Base-by-base conservation (phyloP, 2,797 vertebrate species). In the Danio tinwini region DNA sequence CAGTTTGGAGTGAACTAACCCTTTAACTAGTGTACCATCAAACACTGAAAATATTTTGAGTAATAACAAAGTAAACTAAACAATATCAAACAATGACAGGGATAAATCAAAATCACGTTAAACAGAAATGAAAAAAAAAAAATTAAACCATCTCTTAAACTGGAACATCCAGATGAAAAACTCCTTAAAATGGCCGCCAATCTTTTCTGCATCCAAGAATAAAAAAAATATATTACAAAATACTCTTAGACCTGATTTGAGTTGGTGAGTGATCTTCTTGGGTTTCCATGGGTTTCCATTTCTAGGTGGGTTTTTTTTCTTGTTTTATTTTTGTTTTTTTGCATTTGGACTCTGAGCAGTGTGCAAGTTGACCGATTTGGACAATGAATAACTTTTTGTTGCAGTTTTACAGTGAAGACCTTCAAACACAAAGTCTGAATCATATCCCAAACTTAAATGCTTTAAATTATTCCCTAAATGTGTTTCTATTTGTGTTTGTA, bases 221-320 rank as follows among this genome's bases (percentile, higher is more conserved):
- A 29, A 29, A 29, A 29, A 29, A 29, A 29, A 29, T 1, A 29
- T 3, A 29, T 29, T 29, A 3, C 29, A 13, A 63, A 52, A 74
- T 42, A 14, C 58, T 21, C 58, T 21, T 75, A 61, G 61, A 64
- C 19, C 39, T 65, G 17, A 13, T 21, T 39, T 29, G 74, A 75
- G 47, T 76, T 4, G 13, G 61, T 75, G 73, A 61, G 74, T 76
- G 61, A 42, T 55, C 79, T 50, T 29, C 16, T 44, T 53, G 42
- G 76, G 64, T n/a, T n/a, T n/a, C n/a, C n/a, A 37, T 52, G 52
- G 75, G 79, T 76, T 55, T 72, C 40, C 21, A 45, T 63, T 63
- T n/a, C n/a, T n/a, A n/a, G n/a, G n/a, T n/a, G n/a, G n/a, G n/a
- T n/a, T n/a, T n/a, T n/a, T n/a, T n/a, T n/a, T n/a, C n/a, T n/a